Conservation (phyloP, 1,140 invertebrate species). For the Papilio machaon region DNA sequence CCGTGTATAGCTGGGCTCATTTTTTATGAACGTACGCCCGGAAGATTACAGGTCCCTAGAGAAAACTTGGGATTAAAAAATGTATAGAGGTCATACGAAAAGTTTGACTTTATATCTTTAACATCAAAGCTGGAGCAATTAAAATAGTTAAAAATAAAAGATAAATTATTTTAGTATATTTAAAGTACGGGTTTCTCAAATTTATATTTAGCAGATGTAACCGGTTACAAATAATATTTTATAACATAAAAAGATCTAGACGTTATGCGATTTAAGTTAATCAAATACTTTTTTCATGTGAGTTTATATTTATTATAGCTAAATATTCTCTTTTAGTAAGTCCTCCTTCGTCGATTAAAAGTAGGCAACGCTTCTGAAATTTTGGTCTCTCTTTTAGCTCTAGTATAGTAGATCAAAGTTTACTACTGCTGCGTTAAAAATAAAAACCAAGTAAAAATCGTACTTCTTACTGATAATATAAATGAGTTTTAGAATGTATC, state of each 20-base stretch:
- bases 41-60: not conserved
- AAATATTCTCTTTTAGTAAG: too few species aligned
- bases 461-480: too few species aligned
- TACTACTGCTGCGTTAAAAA: too few species aligned
- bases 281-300: not conserved
- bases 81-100: constrained; percentile 2
- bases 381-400: too few species aligned
- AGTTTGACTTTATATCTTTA: not conserved
- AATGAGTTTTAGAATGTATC: too few species aligned
- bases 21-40: not conserved
- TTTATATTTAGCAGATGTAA: not conserved
- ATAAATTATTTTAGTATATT: too few species aligned
- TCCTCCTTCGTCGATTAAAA: too few species aligned
- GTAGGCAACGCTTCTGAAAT: too few species aligned
- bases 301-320: not conserved
- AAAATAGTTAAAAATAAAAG: not conserved
- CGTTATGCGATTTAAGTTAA: not conserved
- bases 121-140: not conserved
- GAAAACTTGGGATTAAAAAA: constrained; percentile 17
- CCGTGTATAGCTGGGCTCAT: not conserved
- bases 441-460: too few species aligned
- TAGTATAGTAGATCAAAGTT: too few species aligned
- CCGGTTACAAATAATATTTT: not conserved
- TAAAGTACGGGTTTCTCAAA: not conserved
- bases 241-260: not conserved